phyloP scores from a whole-genome alignment of 2,888 invertebrate genomes.

The Limnephilus marmoratus region DNA sequence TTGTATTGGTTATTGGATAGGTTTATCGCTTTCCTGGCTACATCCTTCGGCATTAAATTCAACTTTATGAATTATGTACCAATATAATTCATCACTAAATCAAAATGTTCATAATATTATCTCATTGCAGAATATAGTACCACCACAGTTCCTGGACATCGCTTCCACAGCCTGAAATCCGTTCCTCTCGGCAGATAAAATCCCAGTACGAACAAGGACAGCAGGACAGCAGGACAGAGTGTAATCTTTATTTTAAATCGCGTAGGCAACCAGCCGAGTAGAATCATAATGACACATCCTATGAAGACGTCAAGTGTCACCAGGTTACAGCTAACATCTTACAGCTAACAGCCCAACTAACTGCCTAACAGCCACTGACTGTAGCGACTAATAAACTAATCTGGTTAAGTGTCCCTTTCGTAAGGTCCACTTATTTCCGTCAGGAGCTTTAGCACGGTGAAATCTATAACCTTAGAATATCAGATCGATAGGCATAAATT shows the following conservation, averaged over 20 bases:
- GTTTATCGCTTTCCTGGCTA: too few relatives aligned
- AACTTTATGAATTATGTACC: too few relatives aligned
- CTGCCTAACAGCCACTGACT: background rate
- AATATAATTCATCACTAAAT: too few relatives aligned
- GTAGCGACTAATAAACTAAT: background rate
- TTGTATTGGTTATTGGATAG: too few relatives aligned
- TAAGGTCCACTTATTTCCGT: background rate
- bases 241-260: background rate
- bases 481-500: too few relatives aligned
- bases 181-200: background rate
- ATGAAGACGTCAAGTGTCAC: background rate
- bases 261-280: background rate
- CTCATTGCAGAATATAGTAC: too few relatives aligned
- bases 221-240: background rate
- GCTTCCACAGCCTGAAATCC: background rate
- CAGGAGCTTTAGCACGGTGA: too few relatives aligned
- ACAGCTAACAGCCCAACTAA: background rate
- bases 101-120: too few relatives aligned
- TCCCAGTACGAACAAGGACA: background rate
- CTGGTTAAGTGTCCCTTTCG: background rate
- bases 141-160: too few relatives aligned
- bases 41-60: too few relatives aligned
- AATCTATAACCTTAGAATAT: too few relatives aligned
- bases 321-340: background rate
- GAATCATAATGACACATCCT: background rate